Base-by-base conservation (phyloP, 2,888 invertebrate genomes). In the Gryllus longicercus region DNA sequence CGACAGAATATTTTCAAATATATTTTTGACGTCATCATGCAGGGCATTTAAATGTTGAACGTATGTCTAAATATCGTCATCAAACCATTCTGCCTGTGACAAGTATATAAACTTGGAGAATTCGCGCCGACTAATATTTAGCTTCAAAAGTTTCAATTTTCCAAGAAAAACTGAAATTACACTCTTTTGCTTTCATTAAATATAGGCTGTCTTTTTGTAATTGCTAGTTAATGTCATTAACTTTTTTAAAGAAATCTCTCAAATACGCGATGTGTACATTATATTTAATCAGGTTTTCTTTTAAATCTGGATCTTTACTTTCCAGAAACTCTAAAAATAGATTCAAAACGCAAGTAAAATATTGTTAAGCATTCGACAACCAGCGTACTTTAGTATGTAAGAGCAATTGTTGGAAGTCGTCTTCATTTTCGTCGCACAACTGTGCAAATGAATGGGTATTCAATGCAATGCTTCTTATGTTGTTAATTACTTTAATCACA, bases 301-400 rank as follows among this genome's bases (percentile, higher is more conserved):
- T 21, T 21, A 21, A 21, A 21, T 21, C 21, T 21, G 21, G 21
- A 21, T 21, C 21, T 21, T 21, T 21, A 21, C 21, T 21, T 21
- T 21, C 21, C 21, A 21, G 21, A 21, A 21, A 21, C 21, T 21
- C 21, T 21, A 51, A 51, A 51, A 51, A 1, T 11, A 16, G 23
- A 18, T 11, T 23, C n/a, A 75, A 23, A 75, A 21, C 21, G 75
- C 1, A 1, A 12, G n/a, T 18, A 11, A 75, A 75, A 75, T 23
- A 12, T 18, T 21, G 21, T 75, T n/a, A 75, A 75, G n/a, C 75
- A 2, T 18, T 75, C n/a, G 75, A 75, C 75, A 75, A 11, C 75
- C n/a, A 75, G 23, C 75, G 75, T 21, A 75, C 75, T 18, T 75
- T n/a, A 21, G 75, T 75, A n/a, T 75, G 75, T 16, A 75, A n/a